Conservation (phyloP, 2,113 vertebrate species). For the Eretmochelys imbricata region DNA sequence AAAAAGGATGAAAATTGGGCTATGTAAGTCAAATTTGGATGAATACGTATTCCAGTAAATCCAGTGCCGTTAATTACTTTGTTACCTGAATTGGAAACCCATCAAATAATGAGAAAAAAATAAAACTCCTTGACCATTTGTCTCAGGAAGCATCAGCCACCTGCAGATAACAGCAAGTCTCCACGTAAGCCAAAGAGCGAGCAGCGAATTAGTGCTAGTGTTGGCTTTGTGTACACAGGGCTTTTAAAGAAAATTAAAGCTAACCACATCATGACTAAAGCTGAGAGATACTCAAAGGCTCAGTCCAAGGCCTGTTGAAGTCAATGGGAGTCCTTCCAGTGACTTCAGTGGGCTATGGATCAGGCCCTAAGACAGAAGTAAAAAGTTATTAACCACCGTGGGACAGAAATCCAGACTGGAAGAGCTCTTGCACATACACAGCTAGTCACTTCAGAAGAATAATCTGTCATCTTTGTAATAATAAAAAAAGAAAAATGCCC, state of each 20-base stretch:
- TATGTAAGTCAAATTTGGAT: constrained; percentile 59
- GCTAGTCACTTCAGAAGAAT: not conserved
- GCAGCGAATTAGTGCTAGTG: constrained; percentile 36
- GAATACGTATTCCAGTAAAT: constrained; percentile 51
- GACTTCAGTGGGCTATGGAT: not conserved
- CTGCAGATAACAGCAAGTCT: constrained; percentile 35
- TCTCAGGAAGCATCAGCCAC: constrained; percentile 40
- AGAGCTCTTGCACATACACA: not conserved
- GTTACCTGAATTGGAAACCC: constrained; percentile 54
- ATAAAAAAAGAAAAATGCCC: not conserved
- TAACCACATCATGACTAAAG: constrained; percentile 10
- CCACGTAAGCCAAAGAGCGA: constrained; percentile 19
- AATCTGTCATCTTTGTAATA: constrained; percentile 12
- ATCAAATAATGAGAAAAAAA: constrained; percentile 29
- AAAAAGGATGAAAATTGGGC: constrained; percentile 52
- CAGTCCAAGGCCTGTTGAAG: not conserved
- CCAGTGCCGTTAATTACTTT: constrained; percentile 66
- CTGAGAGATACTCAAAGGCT: not conserved
- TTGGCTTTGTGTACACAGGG: constrained; percentile 30
- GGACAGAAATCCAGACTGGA: not conserved
- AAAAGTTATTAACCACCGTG: not conserved
- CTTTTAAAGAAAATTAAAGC: constrained; percentile 39
- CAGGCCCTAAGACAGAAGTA: not conserved
- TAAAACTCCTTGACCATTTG: constrained; percentile 44
- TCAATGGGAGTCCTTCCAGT: not conserved